These are phyloP conservation scores for Eriosoma lanigerum DNA, from an alignment of 1,140 invertebrate genomes.

Conservation along the genomic window DNA sequence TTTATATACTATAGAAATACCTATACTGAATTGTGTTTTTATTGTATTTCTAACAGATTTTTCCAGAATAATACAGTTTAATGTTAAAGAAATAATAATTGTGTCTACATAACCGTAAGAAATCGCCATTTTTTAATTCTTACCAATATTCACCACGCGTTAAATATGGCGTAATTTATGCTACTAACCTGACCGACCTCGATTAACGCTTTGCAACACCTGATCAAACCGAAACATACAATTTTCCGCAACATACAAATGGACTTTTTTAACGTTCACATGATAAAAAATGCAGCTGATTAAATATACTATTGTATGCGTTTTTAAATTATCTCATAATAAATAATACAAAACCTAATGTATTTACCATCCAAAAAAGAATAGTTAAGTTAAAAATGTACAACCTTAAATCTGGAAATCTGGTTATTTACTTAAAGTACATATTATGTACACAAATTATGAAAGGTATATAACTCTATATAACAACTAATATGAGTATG, in stretches of 20 bases:
- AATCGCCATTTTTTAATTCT: constrained; percentile 32
- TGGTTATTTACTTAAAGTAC: too few relatives aligned
- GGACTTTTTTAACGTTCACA: constrained; percentile 17
- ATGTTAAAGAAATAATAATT: constrained; percentile 10
- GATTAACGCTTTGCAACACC: constrained; percentile 45
- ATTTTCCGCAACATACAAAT: background rate
- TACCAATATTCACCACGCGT: constrained; percentile 13
- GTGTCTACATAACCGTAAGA: constrained; percentile 19
- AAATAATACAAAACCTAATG: background rate
- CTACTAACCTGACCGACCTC: constrained; percentile 29
- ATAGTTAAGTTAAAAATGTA: background rate
- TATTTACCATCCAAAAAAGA: background rate
- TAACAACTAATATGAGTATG: too few relatives aligned
- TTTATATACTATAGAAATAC: too few relatives aligned
- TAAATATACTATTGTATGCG: background rate
- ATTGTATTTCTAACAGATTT: too few relatives aligned
- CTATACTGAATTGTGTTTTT: too few relatives aligned
- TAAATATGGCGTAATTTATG: constrained; percentile 43
- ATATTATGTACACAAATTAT: too few relatives aligned
- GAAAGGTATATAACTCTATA: too few relatives aligned
- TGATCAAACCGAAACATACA: constrained; percentile 41
- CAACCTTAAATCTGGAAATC: too few relatives aligned
- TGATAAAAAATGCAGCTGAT: constrained; percentile 13
- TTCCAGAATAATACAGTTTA: background rate
- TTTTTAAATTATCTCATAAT: background rate